phyloP scores from a whole-genome alignment of 2,113 vertebrate genomes.

The Entosphenus tridentatus region DNA sequence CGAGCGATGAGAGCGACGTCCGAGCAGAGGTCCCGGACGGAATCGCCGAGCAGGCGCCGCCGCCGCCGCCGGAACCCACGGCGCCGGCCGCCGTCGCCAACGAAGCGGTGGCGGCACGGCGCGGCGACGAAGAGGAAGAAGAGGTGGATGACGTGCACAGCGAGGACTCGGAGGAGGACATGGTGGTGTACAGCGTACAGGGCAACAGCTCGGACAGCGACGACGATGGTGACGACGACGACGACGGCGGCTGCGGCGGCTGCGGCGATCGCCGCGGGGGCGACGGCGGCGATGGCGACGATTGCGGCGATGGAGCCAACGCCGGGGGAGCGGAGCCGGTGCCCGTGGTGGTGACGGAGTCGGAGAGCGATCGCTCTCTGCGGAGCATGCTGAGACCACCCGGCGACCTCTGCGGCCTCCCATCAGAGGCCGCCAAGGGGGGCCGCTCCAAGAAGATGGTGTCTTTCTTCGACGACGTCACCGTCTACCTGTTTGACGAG shows the following conservation, averaged over 20 bases:
- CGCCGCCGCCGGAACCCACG: neutral
- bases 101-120: constrained; percentile 9
- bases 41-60: constrained; percentile 6
- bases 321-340: constrained; percentile 4
- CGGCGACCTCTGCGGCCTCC: constrained; percentile 16
- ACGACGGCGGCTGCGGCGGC: constrained; percentile 67
- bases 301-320: constrained; percentile 76
- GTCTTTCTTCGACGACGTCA: constrained; percentile 87
- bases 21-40: constrained; percentile 12
- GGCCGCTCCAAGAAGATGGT: constrained; percentile 84
- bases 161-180: constrained; percentile 65
- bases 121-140: constrained; percentile 34
- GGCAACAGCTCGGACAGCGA: constrained; percentile 73
- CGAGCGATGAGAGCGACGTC: constrained; percentile 11
- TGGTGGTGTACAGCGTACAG: constrained; percentile 44
- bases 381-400: constrained; percentile 83
- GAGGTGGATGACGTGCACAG: constrained; percentile 60
- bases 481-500: constrained; percentile 96
- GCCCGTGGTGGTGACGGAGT: constrained; percentile 41
- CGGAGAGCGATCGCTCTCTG: constrained; percentile 40
- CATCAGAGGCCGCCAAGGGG: constrained; percentile 43
- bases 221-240: constrained; percentile 55
- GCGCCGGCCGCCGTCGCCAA: neutral
- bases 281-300: constrained; percentile 51
- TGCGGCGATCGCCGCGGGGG: constrained; percentile 56